Evolutionary conservation across 2,113 vertebrate genomes (phyloP), one percentile per base, ranked within the genome.

Genomic region (Sisor rabdophorus): DNA sequence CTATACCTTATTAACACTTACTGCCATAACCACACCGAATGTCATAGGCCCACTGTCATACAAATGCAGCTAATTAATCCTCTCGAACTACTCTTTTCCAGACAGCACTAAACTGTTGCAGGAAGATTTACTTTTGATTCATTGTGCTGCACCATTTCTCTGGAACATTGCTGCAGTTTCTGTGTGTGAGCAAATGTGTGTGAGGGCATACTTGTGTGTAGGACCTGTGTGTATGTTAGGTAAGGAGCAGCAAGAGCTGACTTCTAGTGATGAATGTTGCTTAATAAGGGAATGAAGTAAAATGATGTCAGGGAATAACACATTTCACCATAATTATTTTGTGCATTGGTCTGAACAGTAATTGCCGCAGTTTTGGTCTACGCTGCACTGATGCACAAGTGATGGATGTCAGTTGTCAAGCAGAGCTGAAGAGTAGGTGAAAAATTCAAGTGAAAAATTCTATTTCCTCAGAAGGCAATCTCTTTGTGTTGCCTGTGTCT

Each of bases 61-160:
- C 75, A 80, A 83, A 86, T 85, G 75, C 68, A 81, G 77, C 81
- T 82, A 85, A 86, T 84, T 85, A 86, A 85, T 86, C 81, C 82
- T 68, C 59, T 68, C 77, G n/a, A 75, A 73, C 77, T 58, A 63
- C 72, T 4, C 64, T 63, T 53, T 60, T 61, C 16, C 32, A 61
- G 54, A 67, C 32, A 11, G 54, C 52, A 12, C 11, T 24, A 73
- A 79, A 77, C 82, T 81, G 79, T 81, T 79, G 82, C 82, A 53
- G 76, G 76, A 79, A 59, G 24, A 71, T n/a, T 53, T 64, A 77
- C 74, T 71, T 82, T 75, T 59, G 48, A 60, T 77, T 77, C 67
- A 77, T 63, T 71, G 54, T 64, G 50, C 68, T 58, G 64, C 65
- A 50, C 26, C 58, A 52, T 59, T 76, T 36, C 56, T 82, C 61